Evolutionary conservation across 2,888 invertebrate genomes (phyloP).

Genomic region (Phorcus lineatus): DNA sequence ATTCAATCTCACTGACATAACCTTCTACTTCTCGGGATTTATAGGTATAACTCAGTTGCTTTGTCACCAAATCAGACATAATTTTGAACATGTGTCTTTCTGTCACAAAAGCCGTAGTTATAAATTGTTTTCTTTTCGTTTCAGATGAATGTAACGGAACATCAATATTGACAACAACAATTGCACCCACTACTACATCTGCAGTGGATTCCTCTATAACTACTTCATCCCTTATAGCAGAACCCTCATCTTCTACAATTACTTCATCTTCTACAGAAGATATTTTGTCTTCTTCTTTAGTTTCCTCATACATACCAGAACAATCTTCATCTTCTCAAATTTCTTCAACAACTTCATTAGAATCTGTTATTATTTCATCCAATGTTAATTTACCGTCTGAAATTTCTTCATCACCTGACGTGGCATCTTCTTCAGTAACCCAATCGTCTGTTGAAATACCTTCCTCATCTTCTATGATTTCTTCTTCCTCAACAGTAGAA

Average conservation of each 20-base stretch:
- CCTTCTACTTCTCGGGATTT: too few relatives aligned
- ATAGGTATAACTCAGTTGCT: too few relatives aligned
- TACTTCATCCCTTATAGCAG: neutral
- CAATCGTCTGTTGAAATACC: neutral
- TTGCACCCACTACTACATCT: too few relatives aligned
- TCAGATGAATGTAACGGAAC: neutral
- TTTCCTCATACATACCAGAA: too few relatives aligned
- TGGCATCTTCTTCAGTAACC: neutral
- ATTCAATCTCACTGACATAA: too few relatives aligned
- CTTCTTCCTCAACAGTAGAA: neutral
- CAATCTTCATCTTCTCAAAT: neutral
- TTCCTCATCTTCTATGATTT: neutral
- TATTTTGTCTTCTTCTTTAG: too few relatives aligned
- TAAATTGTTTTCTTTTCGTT: neutral
- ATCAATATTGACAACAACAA: neutral
- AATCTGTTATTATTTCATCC: neutral
- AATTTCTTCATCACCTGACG: neutral
- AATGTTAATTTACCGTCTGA: too few relatives aligned
- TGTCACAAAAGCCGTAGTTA: too few relatives aligned
- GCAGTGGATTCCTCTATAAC: neutral
- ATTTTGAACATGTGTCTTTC: too few relatives aligned
- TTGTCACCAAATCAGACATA: too few relatives aligned
- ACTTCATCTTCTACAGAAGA: too few relatives aligned
- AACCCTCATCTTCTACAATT: neutral
- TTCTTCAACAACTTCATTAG: slow-evolving; percentile 8